Evolutionary conservation across 2,888 invertebrate species (phyloP), one percentile per base, ranked within the genome.

Genomic region (Artemia sp.): DNA sequence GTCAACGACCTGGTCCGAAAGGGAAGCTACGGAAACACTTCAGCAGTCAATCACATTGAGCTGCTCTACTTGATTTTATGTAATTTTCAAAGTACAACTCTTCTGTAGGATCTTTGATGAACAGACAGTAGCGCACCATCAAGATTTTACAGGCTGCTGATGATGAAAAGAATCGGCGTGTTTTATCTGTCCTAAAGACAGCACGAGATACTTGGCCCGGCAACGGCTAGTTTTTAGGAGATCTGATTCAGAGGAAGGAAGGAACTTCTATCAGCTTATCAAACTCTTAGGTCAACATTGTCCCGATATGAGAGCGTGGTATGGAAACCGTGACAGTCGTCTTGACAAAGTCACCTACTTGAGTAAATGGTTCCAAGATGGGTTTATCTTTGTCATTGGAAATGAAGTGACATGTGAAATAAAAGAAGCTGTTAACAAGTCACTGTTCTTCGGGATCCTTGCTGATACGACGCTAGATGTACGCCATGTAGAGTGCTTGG

Each of bases 21-120:
- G 68, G 68, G 19, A 68, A 68, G 68, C 51, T 68, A 38, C 14
- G 51, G 51, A 68, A 68, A 12, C 5, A 68, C 51, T 68, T 68
- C 51, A 12, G 50, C 11, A 68, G 68, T 51, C 12, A 68, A 12
- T 38, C 51, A 12, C 51, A 68, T 51, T 50, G 68, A 51, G 68
- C 68, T 51, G 68, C 68, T 11, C 19, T 68, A 51, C 12, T 50
- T 19, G 19, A 19, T 51, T 68, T 68, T n/a, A 68, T 68, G 24
- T 51, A 11, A 51, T 68, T 68, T 38, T 14, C 38, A 51, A 51
- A 51, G 38, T 14, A 38, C 24, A 51, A 38, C n/a, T n/a, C n/a
- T n/a, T n/a, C n/a, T n/a, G n/a, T n/a, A n/a, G n/a, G n/a, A n/a
- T n/a, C n/a, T n/a, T n/a, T n/a, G n/a, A n/a, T n/a, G n/a, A n/a